Base-by-base conservation (phyloP, 2,888 invertebrate species). In the Diaphora mendica region DNA sequence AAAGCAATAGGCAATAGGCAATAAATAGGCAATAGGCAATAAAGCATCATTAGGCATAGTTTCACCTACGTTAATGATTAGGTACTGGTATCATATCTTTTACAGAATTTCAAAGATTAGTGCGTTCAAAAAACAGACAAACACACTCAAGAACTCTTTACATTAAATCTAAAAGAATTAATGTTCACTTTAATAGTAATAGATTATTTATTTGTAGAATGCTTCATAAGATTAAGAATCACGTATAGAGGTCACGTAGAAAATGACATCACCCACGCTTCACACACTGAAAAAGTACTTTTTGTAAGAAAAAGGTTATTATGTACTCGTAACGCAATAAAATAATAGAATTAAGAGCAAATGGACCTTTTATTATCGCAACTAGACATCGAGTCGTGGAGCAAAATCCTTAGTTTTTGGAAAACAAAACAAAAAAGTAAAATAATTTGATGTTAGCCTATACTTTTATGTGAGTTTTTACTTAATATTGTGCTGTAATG, bases 251-350 rank as follows among this genome's bases (percentile, higher is more conserved):
- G 59, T 26, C 59, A 59, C 59, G 26, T 26, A 26, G 59, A 26
- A 26, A 26, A 8, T 17, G 1, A 30, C 7, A 15, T 26, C 26
- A 30, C 30, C 62, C 62, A 30, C 30, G 62, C 17, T 30, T 26
- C 30, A 7, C 15, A 26, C 30, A 62, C 30, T 62, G 62, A 62
- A 62, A n/a, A n/a, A n/a, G n/a, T n/a, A n/a, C n/a, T n/a, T n/a
- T n/a, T n/a, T n/a, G n/a, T n/a, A n/a, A n/a, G n/a, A n/a, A n/a
- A 55, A 62, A 62, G 30, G 62, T 30, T 62, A 62, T 62, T 62
- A 62, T 62, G 30, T 62, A 7, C 17, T 62, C 30, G 17, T 62
- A 17, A 62, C 30, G 17, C 30, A 62, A 62, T 62, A 62, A 62
- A 62, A 62, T 15, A 62, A 30, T 62, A 62, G 30, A 30, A 62